phyloP scores from a whole-genome alignment of 2,888 invertebrate genomes.

The Dasypolia templi region DNA sequence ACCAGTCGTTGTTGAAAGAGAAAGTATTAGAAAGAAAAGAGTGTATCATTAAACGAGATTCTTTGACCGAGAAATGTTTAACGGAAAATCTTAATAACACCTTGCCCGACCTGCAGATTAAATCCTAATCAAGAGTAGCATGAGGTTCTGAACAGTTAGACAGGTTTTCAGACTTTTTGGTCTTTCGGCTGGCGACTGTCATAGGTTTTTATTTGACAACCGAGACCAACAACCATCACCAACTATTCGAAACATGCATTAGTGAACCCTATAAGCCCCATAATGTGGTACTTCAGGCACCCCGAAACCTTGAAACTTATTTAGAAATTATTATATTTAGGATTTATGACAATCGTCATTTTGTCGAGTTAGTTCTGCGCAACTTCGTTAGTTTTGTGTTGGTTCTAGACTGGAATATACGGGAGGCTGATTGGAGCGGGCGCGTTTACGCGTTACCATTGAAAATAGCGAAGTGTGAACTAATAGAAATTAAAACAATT shows the following conservation, averaged over 20 bases:
- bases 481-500: not conserved
- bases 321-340: constrained; percentile 29
- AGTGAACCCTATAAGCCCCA: not conserved
- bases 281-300: not conserved
- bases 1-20: too few species aligned
- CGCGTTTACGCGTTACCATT: not conserved
- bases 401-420: constrained; percentile 10
- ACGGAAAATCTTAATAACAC: not conserved
- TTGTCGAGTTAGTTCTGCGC: constrained; percentile 33
- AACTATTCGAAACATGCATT: not conserved
- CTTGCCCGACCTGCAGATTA: too few species aligned
- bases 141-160: not conserved
- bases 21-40: too few species aligned
- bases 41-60: not conserved
- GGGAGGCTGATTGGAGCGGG: not conserved
- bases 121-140: not conserved
- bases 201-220: not conserved
- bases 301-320: constrained; percentile 34
- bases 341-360: constrained; percentile 45
- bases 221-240: not conserved
- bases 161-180: not conserved
- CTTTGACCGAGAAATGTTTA: not conserved
- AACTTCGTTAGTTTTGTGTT: constrained; percentile 36
- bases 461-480: not conserved
- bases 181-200: not conserved